phyloP scores from a whole-genome alignment of 2,113 vertebrate species.

The Sorex araneus region DNA sequence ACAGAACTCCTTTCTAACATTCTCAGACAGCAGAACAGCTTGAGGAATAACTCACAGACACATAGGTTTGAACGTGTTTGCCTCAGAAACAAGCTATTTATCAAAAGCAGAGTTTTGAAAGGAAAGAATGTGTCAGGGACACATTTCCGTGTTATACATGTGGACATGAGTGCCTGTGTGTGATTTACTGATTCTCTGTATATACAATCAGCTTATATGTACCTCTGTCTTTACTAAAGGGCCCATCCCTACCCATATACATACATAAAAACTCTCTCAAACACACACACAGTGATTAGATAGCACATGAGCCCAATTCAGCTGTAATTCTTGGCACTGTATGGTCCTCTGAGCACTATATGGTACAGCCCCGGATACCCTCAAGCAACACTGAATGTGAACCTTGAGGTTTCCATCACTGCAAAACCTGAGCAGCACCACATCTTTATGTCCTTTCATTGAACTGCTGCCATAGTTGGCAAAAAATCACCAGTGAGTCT shows the following conservation, averaged over 20 bases:
- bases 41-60: conserved; percentile 35
- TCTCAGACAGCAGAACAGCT: conserved; percentile 16
- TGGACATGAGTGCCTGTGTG: not conserved
- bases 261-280: not conserved
- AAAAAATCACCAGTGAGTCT: not conserved
- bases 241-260: not conserved
- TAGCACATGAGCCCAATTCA: not conserved
- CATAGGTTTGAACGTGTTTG: not conserved
- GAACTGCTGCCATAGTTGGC: too few species aligned
- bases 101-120: conserved; percentile 56
- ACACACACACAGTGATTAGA: not conserved
- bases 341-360: too few species aligned
- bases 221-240: not conserved
- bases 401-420: too few species aligned
- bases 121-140: not conserved
- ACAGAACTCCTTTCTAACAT: conserved; percentile 2
- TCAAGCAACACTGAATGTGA: too few species aligned
- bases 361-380: too few species aligned
- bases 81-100: conserved; percentile 59
- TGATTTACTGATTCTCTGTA: not conserved
- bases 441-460: too few species aligned
- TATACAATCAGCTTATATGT: not conserved
- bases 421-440: too few species aligned
- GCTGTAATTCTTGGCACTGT: too few species aligned
- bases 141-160: not conserved